Percentiles rank a stretch among this genome's conserved stretches.
Evolutionary conservation across 30 jellyfish, hydroid and myxozoan genomes (phyloP).

Genomic region (Phacellophora camtschatica): DNA sequence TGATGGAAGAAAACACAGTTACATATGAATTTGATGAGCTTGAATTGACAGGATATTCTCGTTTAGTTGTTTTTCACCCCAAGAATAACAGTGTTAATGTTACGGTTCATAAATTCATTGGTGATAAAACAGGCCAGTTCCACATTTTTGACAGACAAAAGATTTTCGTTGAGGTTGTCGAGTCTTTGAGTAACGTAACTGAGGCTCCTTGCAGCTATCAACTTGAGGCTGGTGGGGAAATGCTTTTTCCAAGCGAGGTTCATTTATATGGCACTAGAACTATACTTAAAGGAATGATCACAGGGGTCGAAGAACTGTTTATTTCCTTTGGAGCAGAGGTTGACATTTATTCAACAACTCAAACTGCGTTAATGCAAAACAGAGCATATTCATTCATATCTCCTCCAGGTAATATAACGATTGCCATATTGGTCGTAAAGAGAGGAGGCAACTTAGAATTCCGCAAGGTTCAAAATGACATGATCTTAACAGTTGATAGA

Average conservation of each 20-base stretch:
- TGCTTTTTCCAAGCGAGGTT: slow-evolving; percentile 55
- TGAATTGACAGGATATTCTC: slow-evolving; percentile 61
- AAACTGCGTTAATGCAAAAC: slow-evolving; percentile 42
- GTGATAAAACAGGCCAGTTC: slow-evolving; percentile 70
- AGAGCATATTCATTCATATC: slow-evolving; percentile 35
- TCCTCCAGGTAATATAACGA: slow-evolving; percentile 49
- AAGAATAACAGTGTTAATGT: slow-evolving; percentile 44
- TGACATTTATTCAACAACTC: slow-evolving; percentile 54
- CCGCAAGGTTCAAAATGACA: slow-evolving; percentile 18
- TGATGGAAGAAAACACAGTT: slow-evolving; percentile 53
- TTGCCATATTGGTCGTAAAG: slow-evolving; percentile 39
- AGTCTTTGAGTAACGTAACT: slow-evolving; percentile 42
- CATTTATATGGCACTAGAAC: slow-evolving; percentile 70
- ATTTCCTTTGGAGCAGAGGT: slow-evolving; percentile 58
- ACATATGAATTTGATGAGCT: slow-evolving; percentile 54
- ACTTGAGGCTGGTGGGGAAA: slow-evolving; percentile 56
- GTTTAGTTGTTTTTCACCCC: slow-evolving; percentile 37
- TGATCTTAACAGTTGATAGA: slow-evolving; percentile 24
- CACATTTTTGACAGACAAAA: slow-evolving; percentile 65
- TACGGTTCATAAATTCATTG: slow-evolving; percentile 57
- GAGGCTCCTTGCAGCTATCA: slow-evolving; percentile 69
- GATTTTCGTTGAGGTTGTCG: slow-evolving; percentile 64
- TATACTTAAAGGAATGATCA: slow-evolving; percentile 33
- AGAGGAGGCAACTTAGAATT: slow-evolving; percentile 48
- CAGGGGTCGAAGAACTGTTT: slow-evolving; percentile 44